Evolutionary conservation across 1,140 invertebrate genomes (phyloP), one percentile per base, ranked within the genome.

Genomic region (Achatina immaculata): DNA sequence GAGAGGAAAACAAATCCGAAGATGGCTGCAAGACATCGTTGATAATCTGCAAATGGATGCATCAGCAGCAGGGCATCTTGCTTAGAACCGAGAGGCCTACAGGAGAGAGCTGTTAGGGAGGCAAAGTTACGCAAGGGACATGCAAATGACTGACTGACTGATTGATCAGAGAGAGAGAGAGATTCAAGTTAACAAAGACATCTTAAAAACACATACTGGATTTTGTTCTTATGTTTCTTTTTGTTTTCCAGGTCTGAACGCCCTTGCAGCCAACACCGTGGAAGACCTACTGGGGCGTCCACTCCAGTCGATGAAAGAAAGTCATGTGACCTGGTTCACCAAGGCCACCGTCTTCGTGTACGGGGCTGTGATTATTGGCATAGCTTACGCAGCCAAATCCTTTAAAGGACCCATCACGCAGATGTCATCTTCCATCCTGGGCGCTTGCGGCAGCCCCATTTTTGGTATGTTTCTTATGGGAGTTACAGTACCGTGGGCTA

Each of bases 221-320:
- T n/a, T n/a, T n/a, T n/a, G n/a, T n/a, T n/a, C n/a, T n/a, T n/a
- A n/a, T 51, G 48, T 51, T 51, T 51, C 48, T 51, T 65, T 71
- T 38, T 43, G 16, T 14, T 72, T 96, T 0, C 96, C 96, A 34
- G 96, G 96, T 21, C 91, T 98, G 65, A 98, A 98, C 88, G 97
- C 96, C 0, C 90, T 98, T 77, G 95, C 96, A 0, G 96, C 97
- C 0, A 95, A 98, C 19, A 95, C 95, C 1, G 94, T 96, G 86
- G 95, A 98, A 90, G 97, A 98, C 90, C 93, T 97, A 71, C 90
- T 96, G 0, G 93, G 93, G 51, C 94, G 94, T 51, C 93, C 95
- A 42, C 93, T 94, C 21, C 93, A 94, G n/a, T 93, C 94, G 79
- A 89, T 96, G 65, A 93, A 94, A 3, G 94, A 95, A 14, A 90